Evolutionary conservation across 2,888 invertebrate species (phyloP), one percentile per base, ranked within the genome.

Genomic region (Lithophane semibrunnea): DNA sequence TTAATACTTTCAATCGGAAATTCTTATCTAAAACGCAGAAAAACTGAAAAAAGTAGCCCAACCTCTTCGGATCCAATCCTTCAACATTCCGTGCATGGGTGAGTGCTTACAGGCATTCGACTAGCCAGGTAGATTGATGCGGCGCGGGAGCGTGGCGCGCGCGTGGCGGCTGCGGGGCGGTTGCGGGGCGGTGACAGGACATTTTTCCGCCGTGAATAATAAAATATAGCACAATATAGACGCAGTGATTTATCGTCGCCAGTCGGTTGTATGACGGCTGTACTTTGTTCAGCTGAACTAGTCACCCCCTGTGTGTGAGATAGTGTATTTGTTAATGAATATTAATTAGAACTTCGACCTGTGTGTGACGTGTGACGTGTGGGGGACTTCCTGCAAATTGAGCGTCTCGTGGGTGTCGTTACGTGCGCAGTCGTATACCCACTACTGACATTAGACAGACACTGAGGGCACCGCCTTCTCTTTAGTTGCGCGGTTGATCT

Each of bases 221-320:
- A 37, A 37, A 37, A 37, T 37, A 78, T 80, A 79, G 77, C 82
- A 80, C 81, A 82, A 78, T 81, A 84, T 85, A 77, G 65, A 56
- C 67, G 76, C 80, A 69, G 81, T 88, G 90, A 90, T 90, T 87
- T 87, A 90, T 88, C 66, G 75, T 42, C 52, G 65, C n/a, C 68
- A 54, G 68, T 75, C 75, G 77, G 73, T 76, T 76, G 80, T 64
- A 77, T 84, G 88, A 84, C 83, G 81, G 79, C 80, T 84, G 79
- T 74, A 83, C 77, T 88, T 80, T 64, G 58, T 84, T 75, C 64
- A 65, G 47, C 24, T 73, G 71, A 79, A 61, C 56, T 68, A 65
- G 58, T 52, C 63, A 18, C 44, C 42, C 18, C 13, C 21, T 16
- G 65, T 13, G 37, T 65, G 49, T 37, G 8, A 42, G 37, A 18